phyloP scores from a whole-genome alignment of 2,888 invertebrate genomes.

The Ephialtes manifestator region DNA sequence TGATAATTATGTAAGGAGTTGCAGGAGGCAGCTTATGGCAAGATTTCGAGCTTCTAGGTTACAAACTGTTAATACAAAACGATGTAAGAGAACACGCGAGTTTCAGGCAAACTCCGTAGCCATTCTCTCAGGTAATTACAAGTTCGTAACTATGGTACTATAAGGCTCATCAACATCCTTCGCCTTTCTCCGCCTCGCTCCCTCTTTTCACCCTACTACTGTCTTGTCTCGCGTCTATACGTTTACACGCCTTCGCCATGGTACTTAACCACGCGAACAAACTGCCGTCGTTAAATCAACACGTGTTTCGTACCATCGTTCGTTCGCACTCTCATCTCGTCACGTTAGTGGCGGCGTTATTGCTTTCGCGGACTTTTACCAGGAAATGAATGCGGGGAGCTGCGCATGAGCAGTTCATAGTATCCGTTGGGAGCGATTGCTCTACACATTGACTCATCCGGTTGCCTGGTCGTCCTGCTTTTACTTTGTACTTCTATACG shows the following conservation, averaged over 20 bases:
- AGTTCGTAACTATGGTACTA: slow-evolving; percentile 24
- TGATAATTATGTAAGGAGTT: slow-evolving; percentile 44
- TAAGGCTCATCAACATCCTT: slow-evolving; percentile 38
- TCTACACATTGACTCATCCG: neutral
- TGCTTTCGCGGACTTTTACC: slow-evolving; percentile 12
- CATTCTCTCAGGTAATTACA: slow-evolving; percentile 45
- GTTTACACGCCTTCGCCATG: neutral
- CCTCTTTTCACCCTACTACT: neutral
- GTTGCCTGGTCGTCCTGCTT: neutral
- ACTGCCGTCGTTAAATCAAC: slow-evolving; percentile 34
- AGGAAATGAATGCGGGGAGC: neutral
- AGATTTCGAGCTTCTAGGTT: slow-evolving; percentile 5
- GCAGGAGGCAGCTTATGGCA: slow-evolving; percentile 13
- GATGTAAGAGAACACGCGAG: slow-evolving; percentile 32
- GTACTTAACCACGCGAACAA: slow-evolving; percentile 2
- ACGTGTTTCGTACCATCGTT: slow-evolving; percentile 24
- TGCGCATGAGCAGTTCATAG: neutral
- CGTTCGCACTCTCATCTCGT: neutral
- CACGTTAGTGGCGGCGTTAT: slow-evolving; percentile 1
- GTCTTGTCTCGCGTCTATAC: slow-evolving; percentile 1
- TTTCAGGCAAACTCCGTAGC: slow-evolving; percentile 23
- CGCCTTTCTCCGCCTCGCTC: neutral
- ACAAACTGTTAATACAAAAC: slow-evolving; percentile 13
- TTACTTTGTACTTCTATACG: slow-evolving; percentile 1
- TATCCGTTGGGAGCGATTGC: neutral